Percentiles rank a stretch among this genome's conserved stretches.
These are phyloP conservation scores for Podilymbus podiceps DNA, from an alignment of 2,113 vertebrate species.

Conservation along the genomic window DNA sequence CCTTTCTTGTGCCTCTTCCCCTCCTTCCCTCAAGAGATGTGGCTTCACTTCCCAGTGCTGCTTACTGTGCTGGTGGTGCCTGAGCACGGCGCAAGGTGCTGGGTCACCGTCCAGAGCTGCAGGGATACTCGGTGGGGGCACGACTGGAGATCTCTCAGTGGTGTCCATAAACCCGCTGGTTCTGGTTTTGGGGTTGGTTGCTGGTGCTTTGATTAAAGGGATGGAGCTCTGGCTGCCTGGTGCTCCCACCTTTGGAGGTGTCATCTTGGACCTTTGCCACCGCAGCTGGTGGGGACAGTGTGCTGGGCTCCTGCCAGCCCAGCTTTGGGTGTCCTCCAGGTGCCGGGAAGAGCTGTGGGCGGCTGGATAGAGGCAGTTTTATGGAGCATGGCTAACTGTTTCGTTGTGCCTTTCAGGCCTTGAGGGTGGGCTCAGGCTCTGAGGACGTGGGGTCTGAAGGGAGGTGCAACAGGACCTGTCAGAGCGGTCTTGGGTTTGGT, in stretches of 20 bases:
- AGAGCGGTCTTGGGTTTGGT: not conserved
- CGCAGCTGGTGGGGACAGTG: not conserved
- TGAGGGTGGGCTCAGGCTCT: not conserved
- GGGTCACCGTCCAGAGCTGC: not conserved
- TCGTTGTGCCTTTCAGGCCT: constrained; percentile 46
- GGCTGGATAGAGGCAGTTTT: constrained; percentile 16
- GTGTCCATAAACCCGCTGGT: not conserved
- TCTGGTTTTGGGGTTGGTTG: not conserved
- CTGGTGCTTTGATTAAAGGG: not conserved
- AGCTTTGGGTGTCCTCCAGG: constrained; percentile 4
- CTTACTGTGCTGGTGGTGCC: not conserved
- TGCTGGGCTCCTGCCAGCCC: not conserved
- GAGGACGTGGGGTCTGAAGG: not conserved
- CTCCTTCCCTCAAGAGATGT: not conserved
- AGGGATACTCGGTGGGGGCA: rapidly evolving
- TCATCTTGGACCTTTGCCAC: not conserved
- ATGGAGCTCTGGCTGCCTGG: not conserved
- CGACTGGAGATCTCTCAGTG: rapidly evolving
- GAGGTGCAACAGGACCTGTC: not conserved
- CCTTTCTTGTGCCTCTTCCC: not conserved
- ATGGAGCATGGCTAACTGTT: constrained; percentile 44
- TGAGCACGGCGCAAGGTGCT: not conserved
- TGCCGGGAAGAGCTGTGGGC: constrained; percentile 27
- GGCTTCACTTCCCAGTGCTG: not conserved
- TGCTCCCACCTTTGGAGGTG: not conserved